These are phyloP conservation scores for Alcedo quadribrachys DNA, from an alignment of 2,797 vertebrate species.

Conservation along the genomic window DNA sequence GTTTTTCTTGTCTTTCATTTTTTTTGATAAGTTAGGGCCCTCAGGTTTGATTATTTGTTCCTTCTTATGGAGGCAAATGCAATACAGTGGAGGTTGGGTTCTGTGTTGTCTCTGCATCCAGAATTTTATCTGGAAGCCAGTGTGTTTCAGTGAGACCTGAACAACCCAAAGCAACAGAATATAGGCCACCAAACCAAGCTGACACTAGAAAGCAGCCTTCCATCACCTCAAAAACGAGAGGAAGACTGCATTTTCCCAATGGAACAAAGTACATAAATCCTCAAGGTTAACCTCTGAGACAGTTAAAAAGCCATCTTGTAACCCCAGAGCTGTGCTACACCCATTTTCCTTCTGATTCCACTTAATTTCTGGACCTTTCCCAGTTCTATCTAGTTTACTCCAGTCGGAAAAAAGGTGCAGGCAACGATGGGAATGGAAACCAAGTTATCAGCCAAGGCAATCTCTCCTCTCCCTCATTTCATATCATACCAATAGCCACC, in stretches of 20 bases:
- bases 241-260: not conserved
- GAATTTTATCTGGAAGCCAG: not conserved
- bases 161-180: not conserved
- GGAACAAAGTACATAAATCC: not conserved
- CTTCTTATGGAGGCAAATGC: not conserved
- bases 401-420: not conserved
- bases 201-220: not conserved
- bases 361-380: not conserved
- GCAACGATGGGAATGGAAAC: not conserved
- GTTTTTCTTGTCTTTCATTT: not conserved
- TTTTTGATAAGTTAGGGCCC: not conserved
- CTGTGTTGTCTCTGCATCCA: not conserved
- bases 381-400: not conserved
- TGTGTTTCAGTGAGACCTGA: not conserved
- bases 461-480: not conserved
- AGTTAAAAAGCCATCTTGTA: not conserved
- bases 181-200: not conserved
- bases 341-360: not conserved
- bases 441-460: not conserved
- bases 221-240: not conserved
- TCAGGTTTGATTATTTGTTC: not conserved
- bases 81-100: not conserved
- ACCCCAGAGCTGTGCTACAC: not conserved
- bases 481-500: not conserved
- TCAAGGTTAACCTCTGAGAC: not conserved